Percentiles rank a stretch among this genome's conserved stretches.
These are phyloP conservation scores for Drosophila kuntzei DNA, from an alignment of 2,888 invertebrate genomes.

Conservation along the genomic window DNA sequence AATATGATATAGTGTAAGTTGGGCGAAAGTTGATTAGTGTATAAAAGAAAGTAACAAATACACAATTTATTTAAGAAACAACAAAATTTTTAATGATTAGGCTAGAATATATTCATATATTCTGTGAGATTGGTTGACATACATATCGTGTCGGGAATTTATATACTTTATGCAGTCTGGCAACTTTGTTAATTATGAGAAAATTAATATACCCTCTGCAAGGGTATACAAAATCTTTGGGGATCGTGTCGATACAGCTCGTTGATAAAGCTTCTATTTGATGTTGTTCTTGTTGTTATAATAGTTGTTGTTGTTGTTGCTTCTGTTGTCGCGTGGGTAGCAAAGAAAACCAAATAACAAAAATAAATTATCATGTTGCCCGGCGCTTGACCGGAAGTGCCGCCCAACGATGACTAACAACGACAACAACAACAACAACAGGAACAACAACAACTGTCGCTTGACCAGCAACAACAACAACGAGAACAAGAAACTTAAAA, in stretches of 20 bases:
- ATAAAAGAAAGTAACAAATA: too few relatives aligned
- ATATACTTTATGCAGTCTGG: too few relatives aligned
- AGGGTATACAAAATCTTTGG: conserved; percentile 13
- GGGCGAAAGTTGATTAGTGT: too few relatives aligned
- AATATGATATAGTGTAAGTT: too few relatives aligned
- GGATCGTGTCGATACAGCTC: conserved; percentile 7
- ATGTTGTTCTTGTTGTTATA: neutral
- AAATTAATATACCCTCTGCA: neutral
- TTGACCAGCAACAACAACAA: conserved; percentile 6
- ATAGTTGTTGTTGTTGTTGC: conserved; percentile 13
- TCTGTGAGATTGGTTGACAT: too few relatives aligned
- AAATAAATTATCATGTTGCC: conserved; percentile 65
- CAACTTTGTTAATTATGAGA: too few relatives aligned
- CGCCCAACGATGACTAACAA: conserved; percentile 51
- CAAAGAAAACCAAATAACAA: conserved; percentile 33
- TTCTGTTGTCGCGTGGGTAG: conserved; percentile 54
- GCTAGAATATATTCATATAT: too few relatives aligned
- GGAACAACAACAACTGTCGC: conserved; percentile 14
- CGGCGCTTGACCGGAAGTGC: conserved; percentile 69
- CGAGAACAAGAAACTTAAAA: conserved; percentile 9
- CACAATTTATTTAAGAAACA: too few relatives aligned
- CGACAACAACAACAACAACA: conserved; percentile 18
- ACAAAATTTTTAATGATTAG: too few relatives aligned
- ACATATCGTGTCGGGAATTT: too few relatives aligned
- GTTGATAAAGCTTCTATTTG: conserved; percentile 4